Evolutionary conservation across 2,888 invertebrate genomes (phyloP).

Genomic region (Drosophila colorata): DNA sequence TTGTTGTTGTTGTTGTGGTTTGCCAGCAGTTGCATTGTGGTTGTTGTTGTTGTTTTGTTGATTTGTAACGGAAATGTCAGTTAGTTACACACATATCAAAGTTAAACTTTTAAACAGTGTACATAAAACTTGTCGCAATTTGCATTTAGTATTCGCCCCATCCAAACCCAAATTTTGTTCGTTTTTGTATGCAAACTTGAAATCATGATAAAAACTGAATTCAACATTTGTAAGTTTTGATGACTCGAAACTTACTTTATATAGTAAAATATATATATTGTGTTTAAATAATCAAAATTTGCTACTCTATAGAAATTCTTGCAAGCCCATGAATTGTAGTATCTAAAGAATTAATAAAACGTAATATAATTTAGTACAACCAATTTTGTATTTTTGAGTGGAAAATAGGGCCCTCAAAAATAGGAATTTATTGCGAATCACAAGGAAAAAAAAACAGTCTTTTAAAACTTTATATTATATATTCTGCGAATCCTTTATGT

Average conservation of each 20-base stretch:
- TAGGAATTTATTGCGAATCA: too few relatives aligned
- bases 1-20: constrained; percentile 78
- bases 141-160: neutral
- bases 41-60: constrained; percentile 41
- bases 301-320: too few relatives aligned
- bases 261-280: too few relatives aligned
- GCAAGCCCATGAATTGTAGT: too few relatives aligned
- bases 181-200: neutral
- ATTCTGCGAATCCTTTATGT: too few relatives aligned
- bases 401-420: too few relatives aligned
- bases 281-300: too few relatives aligned
- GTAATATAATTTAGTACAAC: neutral
- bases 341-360: too few relatives aligned
- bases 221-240: neutral
- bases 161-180: neutral
- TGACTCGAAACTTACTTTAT: too few relatives aligned
- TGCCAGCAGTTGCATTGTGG: constrained; percentile 10
- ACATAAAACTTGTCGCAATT: constrained; percentile 13
- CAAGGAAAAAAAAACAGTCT: too few relatives aligned
- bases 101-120: constrained; percentile 26
- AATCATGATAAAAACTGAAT: neutral
- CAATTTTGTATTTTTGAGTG: neutral
- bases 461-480: too few relatives aligned
- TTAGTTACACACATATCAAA: constrained; percentile 64
- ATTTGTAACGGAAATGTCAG: constrained; percentile 81